phyloP scores from a whole-genome alignment of 2,113 vertebrate species.

The Corythoichthys intestinalis region DNA sequence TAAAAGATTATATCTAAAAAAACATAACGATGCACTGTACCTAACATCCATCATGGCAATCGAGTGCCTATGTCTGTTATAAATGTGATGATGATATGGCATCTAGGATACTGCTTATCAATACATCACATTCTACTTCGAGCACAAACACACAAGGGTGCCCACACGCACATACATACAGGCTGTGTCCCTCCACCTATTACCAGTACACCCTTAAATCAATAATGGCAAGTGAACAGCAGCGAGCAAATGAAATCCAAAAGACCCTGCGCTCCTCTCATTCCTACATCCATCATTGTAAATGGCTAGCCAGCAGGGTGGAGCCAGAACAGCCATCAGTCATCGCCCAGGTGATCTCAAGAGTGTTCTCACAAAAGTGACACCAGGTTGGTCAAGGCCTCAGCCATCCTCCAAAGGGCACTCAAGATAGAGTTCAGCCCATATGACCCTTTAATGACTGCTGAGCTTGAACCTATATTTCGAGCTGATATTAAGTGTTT shows the following conservation, averaged over 20 bases:
- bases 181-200: constrained; percentile 24
- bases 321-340: constrained; percentile 53
- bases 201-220: constrained; percentile 53
- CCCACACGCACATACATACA: constrained; percentile 11
- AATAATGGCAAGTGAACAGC: constrained; percentile 62
- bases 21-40: neutral
- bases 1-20: neutral
- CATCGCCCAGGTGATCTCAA: constrained; percentile 49
- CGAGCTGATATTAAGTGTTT: constrained; percentile 3
- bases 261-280: constrained; percentile 52
- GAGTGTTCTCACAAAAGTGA: constrained; percentile 40
- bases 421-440: constrained; percentile 26
- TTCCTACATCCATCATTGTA: constrained; percentile 63
- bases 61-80: constrained; percentile 1
- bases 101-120: constrained; percentile 21
- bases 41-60: constrained; percentile 3
- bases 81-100: neutral
- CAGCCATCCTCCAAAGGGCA: constrained; percentile 30
- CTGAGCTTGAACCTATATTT: constrained; percentile 6
- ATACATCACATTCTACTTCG: constrained; percentile 1
- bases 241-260: constrained; percentile 70
- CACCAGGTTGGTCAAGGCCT: constrained; percentile 44
- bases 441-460: constrained; percentile 10
- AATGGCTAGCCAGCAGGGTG: constrained; percentile 50
- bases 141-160: neutral